These are phyloP conservation scores for Pissodes strobi DNA, from an alignment of 1,140 invertebrate species.

Conservation along the genomic window DNA sequence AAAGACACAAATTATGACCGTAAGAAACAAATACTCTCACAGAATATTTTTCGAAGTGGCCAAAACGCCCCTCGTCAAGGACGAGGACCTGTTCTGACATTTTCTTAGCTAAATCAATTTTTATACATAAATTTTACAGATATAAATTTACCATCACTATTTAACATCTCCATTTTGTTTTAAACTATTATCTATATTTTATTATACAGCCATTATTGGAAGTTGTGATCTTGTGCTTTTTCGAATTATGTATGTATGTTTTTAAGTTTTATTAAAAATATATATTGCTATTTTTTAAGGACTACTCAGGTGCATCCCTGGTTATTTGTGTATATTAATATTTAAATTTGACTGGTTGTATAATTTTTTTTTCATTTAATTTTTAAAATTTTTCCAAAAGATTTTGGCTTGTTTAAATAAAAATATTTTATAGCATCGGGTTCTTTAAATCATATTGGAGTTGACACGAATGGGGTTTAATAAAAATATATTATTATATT, in stretches of 20 bases:
- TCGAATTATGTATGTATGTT: slow-evolving; percentile 5
- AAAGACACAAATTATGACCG: slow-evolving; percentile 78
- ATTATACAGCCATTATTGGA: slow-evolving; percentile 13
- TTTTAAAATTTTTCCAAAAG: too few relatives aligned
- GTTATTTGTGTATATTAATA: too few relatives aligned
- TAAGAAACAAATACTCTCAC: slow-evolving; percentile 94
- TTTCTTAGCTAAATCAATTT: slow-evolving; percentile 3
- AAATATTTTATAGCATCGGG: too few relatives aligned
- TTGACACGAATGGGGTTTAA: too few relatives aligned
- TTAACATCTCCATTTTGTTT: not conserved
- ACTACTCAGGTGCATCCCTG: not conserved
- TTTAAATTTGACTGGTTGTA: too few relatives aligned
- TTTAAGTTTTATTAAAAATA: slow-evolving; percentile 24
- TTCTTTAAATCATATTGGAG: too few relatives aligned
- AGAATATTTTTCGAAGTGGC: slow-evolving; percentile 88
- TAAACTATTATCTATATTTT: slow-evolving; percentile 17
- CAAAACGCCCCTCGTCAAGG: slow-evolving; percentile 66
- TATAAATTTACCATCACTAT: not conserved
- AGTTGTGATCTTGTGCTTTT: slow-evolving; percentile 1
- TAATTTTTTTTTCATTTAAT: too few relatives aligned
- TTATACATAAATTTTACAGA: not conserved
- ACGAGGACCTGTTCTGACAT: slow-evolving; percentile 42
- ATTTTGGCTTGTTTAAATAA: too few relatives aligned
- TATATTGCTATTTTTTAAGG: not conserved
- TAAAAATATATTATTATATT: too few relatives aligned